These are phyloP conservation scores for Urocynchramus pylzowi DNA, from an alignment of 2,113 vertebrate species.

Conservation along the genomic window DNA sequence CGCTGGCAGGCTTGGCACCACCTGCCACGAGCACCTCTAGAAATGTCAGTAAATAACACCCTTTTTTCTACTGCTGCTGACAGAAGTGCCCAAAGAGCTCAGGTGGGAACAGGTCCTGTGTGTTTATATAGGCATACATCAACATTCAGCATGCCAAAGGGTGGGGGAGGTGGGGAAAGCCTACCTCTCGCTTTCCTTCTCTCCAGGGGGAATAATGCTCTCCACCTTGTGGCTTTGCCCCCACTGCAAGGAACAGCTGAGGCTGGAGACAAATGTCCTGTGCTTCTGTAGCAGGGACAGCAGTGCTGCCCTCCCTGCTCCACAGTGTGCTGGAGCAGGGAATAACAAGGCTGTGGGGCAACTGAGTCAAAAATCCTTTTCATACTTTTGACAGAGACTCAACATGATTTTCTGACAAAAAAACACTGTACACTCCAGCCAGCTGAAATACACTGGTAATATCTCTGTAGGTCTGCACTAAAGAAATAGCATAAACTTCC, in stretches of 20 bases:
- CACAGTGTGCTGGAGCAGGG: not conserved
- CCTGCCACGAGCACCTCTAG: not conserved
- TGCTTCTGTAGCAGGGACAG: accelerated
- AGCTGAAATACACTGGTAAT: not conserved
- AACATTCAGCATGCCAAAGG: not conserved
- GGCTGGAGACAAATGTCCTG: not conserved
- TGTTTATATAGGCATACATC: not conserved
- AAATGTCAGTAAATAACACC: not conserved
- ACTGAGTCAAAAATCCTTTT: not conserved
- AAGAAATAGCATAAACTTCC: not conserved
- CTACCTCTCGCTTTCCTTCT: not conserved
- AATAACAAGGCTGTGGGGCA: not conserved
- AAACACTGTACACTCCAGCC: not conserved
- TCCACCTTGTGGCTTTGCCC: not conserved
- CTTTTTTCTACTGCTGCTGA: not conserved
- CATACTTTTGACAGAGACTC: not conserved
- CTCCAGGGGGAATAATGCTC: not conserved
- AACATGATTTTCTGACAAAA: not conserved
- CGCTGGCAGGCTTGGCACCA: not conserved
- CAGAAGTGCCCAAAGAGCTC: not conserved
- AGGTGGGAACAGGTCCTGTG: not conserved
- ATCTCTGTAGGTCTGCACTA: not conserved
- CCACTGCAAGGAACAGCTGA: not conserved
- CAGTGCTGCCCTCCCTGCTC: not conserved
- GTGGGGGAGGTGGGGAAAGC: accelerated